Percentiles rank a stretch among this genome's conserved stretches.
These are phyloP conservation scores for Tanypteryx hageni DNA, from an alignment of 2,888 invertebrate genomes.

Conservation along the genomic window DNA sequence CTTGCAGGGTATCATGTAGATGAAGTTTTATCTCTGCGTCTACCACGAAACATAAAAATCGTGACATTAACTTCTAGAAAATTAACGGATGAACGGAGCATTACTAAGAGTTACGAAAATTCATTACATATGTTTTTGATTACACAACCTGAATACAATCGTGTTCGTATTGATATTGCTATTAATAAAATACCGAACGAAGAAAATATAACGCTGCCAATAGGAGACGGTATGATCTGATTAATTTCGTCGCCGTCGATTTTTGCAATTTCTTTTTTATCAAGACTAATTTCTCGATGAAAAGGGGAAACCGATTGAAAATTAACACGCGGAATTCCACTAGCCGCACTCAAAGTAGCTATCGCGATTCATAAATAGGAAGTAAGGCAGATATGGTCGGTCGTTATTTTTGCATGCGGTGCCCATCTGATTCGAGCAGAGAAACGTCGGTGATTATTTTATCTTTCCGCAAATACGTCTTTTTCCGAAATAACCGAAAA, in stretches of 20 bases:
- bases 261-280: background rate
- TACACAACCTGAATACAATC: too few relatives aligned
- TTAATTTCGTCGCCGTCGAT: background rate
- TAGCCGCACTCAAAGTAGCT: background rate
- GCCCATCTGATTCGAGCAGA: slow-evolving; percentile 10
- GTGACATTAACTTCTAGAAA: too few relatives aligned
- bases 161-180: too few relatives aligned
- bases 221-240: background rate
- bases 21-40: too few relatives aligned
- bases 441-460: slow-evolving; percentile 11
- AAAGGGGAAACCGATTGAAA: slow-evolving; percentile 6
- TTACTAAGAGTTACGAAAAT: too few relatives aligned
- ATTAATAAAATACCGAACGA: background rate
- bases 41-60: too few relatives aligned
- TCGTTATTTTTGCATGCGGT: background rate
- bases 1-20: too few relatives aligned
- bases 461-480: background rate
- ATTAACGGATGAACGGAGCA: too few relatives aligned
- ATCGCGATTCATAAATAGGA: background rate
- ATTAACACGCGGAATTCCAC: background rate
- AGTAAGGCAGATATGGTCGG: background rate
- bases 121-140: too few relatives aligned
- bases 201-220: background rate
- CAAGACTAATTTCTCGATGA: background rate
- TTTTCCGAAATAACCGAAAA: background rate